Conservation (phyloP, 1,140 invertebrate species). For the Drosophila takahashii region DNA sequence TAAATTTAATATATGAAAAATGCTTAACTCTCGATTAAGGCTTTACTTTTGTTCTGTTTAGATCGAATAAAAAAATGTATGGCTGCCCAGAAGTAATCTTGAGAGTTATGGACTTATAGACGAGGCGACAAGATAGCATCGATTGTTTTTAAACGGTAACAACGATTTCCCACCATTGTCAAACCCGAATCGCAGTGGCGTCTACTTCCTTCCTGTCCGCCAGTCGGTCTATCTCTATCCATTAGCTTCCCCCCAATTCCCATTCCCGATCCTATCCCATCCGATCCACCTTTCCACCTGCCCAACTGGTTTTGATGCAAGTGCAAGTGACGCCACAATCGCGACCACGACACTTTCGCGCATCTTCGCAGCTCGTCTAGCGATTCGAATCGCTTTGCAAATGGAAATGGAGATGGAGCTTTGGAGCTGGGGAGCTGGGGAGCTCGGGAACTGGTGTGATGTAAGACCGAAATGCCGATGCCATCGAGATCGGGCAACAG, state of each 20-base stretch:
- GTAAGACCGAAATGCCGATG: constrained; percentile 52
- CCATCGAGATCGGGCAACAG: constrained; percentile 40
- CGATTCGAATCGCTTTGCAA: constrained; percentile 8
- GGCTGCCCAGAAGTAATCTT: not conserved
- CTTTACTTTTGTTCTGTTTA: no score
- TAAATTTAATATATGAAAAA: no score
- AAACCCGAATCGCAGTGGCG: constrained; percentile 21
- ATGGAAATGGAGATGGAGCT: not conserved
- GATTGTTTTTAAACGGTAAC: constrained; percentile 11
- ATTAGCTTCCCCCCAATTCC: not conserved
- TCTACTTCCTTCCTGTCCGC: constrained; percentile 52
- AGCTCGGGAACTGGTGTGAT: constrained; percentile 41
- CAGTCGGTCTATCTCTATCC: constrained; percentile 10
- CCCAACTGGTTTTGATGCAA: constrained; percentile 52
- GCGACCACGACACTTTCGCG: constrained; percentile 53
- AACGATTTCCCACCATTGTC: constrained; percentile 38
- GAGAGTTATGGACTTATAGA: not conserved
- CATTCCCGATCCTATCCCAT: not conserved
- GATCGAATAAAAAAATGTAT: no score
- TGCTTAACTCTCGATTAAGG: no score
- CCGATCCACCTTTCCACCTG: constrained; percentile 9
- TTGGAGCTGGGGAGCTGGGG: not conserved
- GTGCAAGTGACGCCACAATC: constrained; percentile 60
- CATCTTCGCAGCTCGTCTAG: constrained; percentile 60
- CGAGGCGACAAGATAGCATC: not conserved